A percentile compares a stretch with the other conserved stretches of the same genome.
phyloP scores from a whole-genome alignment of 2,888 invertebrate genomes.

The Cyaniris semiargus region DNA sequence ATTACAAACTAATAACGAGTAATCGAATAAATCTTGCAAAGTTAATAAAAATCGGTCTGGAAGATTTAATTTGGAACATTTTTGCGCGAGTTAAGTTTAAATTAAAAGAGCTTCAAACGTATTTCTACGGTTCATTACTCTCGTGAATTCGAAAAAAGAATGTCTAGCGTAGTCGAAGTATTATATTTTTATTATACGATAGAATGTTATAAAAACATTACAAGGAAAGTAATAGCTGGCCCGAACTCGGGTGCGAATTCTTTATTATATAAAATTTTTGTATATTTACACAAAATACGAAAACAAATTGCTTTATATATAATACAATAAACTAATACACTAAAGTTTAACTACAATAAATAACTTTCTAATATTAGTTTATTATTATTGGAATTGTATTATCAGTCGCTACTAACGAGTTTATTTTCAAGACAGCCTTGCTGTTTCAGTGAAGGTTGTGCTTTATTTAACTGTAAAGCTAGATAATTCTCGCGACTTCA shows the following conservation, averaged over 20 bases:
- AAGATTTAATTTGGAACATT: conserved; percentile 3
- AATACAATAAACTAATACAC: too few relatives aligned
- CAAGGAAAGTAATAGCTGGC: not conserved
- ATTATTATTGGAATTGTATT: not conserved
- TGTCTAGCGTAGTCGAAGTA: not conserved
- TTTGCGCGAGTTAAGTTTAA: not conserved
- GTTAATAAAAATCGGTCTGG: not conserved
- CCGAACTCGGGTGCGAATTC: too few relatives aligned
- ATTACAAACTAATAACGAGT: not conserved
- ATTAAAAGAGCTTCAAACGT: not conserved
- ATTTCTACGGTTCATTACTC: not conserved
- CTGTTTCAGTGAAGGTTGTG: not conserved
- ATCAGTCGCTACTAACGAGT: not conserved
- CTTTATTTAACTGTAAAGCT: not conserved
- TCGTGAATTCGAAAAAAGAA: not conserved
- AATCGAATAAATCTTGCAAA: not conserved
- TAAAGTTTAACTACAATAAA: too few relatives aligned
- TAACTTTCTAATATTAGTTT: not conserved
- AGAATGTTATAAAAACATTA: not conserved
- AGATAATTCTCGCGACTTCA: too few relatives aligned
- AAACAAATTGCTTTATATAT: too few relatives aligned
- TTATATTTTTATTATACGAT: not conserved
- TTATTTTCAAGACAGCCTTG: not conserved
- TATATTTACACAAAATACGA: too few relatives aligned
- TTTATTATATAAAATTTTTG: too few relatives aligned